A percentile compares a stretch with the other conserved stretches of the same genome.
Conservation (phyloP, 1,140 invertebrate genomes). For the Frieseomelitta varia region DNA sequence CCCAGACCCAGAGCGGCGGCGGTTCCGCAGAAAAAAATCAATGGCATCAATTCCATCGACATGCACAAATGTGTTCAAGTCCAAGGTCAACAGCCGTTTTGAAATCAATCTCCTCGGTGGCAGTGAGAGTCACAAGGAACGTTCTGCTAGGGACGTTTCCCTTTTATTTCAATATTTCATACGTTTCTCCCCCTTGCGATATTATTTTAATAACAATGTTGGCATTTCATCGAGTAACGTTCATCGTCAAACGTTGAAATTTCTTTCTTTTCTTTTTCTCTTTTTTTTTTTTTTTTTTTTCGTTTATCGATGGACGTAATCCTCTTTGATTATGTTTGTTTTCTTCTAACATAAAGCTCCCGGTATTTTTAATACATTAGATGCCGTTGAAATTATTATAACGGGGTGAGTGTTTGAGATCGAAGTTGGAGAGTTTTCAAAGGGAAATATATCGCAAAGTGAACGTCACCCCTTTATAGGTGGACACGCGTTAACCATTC, state of each 20-base stretch:
- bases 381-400: constrained; percentile 5
- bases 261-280: background rate
- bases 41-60: constrained; percentile 61
- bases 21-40: constrained; percentile 59
- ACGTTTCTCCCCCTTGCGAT: background rate
- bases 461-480: constrained; percentile 24
- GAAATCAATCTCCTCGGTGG: constrained; percentile 44
- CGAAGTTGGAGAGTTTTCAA: constrained; percentile 20
- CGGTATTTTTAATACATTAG: background rate
- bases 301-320: background rate
- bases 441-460: constrained; percentile 11
- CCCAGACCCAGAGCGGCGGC: constrained; percentile 23
- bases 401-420: background rate
- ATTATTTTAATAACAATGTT: background rate
- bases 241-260: too few species aligned
- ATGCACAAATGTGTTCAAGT: constrained; percentile 58
- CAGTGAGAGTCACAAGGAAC: background rate
- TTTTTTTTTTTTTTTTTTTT: background rate
- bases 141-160: constrained; percentile 8
- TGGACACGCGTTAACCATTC: constrained; percentile 4
- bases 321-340: background rate
- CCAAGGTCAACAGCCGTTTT: constrained; percentile 54
- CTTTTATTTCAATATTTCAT: constrained; percentile 19
- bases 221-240: background rate
- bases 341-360: background rate